Evolutionary conservation across 2,797 vertebrate genomes (phyloP), one percentile per base, ranked within the genome.

Genomic region (Mastacembelus armatus): DNA sequence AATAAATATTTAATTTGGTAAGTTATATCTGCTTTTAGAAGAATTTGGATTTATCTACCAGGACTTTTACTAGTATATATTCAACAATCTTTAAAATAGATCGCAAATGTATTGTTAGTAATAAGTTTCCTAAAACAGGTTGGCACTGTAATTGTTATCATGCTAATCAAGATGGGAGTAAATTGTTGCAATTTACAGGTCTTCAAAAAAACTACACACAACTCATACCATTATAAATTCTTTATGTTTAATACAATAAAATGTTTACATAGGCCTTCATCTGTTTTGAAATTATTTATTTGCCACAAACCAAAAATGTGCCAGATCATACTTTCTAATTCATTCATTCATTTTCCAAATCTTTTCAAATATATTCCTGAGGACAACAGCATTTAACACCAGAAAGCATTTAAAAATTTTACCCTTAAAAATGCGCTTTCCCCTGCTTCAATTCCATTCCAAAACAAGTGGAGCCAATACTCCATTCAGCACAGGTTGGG

Each of bases 181-280:
- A n/a, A n/a, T n/a, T n/a, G n/a, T n/a, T n/a, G n/a, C n/a, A n/a
- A n/a, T n/a, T n/a, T n/a, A n/a, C n/a, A 26, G 49, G 6, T 71
- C 48, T 18, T 50, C 18, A 16, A 68, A 74, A 68, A 83, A 78
- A 71, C 44, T 43, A 70, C 57, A 83, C 71, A 78, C 47, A 74
- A 59, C 36, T 73, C 61, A 61, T 76, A 80, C 79, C 74, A 80
- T 59, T 83, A 79, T 86, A 86, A 73, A 83, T 85, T 86, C 48
- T 71, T 86, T 3, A 80, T 74, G 78, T 93, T 93, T 92, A 93
- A 86, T 92, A 93, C 87, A 90, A 86, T 75, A 90, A 89, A 90
- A 72, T 84, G 82, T 87, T 90, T 86, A 91, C 88, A 93, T 88
- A 85, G 71, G 69, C 84, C 91, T 91, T 91, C 68, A 59, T 90